These are phyloP conservation scores for Macquaria australasica DNA, from an alignment of 2,113 vertebrate genomes.

Conservation along the genomic window DNA sequence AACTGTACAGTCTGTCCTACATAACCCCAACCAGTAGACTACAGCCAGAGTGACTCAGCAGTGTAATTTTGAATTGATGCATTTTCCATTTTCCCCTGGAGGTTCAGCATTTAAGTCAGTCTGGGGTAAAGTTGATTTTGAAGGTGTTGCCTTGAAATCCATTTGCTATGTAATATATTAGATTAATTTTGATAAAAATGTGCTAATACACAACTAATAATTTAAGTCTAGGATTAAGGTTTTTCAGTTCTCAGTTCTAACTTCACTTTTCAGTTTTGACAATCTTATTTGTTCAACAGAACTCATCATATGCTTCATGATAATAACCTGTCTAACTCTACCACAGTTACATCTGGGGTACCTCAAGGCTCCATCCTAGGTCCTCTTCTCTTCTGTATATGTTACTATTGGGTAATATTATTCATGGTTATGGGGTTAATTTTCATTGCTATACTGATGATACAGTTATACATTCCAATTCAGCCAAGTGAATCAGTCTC, in stretches of 20 bases:
- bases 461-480: too few species aligned
- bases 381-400: too few species aligned
- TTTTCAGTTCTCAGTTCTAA: not conserved
- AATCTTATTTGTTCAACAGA: too few species aligned
- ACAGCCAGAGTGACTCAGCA: constrained; percentile 21
- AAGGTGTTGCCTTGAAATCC: not conserved
- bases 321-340: too few species aligned
- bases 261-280: not conserved
- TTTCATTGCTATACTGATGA: too few species aligned
- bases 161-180: not conserved
- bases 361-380: too few species aligned
- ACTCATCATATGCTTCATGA: too few species aligned
- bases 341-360: too few species aligned
- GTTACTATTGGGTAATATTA: too few species aligned
- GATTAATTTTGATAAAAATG: not conserved
- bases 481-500: too few species aligned
- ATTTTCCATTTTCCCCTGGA: not conserved
- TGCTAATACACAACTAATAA: not conserved
- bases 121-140: not conserved
- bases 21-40: constrained; percentile 46
- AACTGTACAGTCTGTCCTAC: constrained; percentile 74
- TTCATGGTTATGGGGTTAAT: too few species aligned
- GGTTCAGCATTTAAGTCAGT: not conserved
- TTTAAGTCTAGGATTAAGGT: not conserved
- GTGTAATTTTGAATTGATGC: constrained; percentile 4